phyloP scores from a whole-genome alignment of 2,888 invertebrate genomes.

The Tiliacea aurago region DNA sequence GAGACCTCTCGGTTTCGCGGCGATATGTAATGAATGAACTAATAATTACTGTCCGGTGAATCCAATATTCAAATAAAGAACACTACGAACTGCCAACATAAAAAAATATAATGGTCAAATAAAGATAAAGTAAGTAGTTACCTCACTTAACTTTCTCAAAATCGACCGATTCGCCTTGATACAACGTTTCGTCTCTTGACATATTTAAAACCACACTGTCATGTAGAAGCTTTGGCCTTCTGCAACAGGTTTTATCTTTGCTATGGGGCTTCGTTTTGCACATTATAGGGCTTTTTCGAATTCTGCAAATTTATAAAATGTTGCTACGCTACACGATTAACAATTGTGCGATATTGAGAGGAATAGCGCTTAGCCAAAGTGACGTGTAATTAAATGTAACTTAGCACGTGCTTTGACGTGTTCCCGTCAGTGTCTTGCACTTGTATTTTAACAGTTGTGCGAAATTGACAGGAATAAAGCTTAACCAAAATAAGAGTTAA shows the following conservation, averaged over 20 bases:
- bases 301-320: background rate
- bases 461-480: no score
- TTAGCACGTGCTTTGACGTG: no score
- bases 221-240: slow-evolving; percentile 27
- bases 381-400: no score
- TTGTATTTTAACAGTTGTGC: no score
- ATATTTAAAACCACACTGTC: slow-evolving; percentile 14
- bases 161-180: slow-evolving; percentile 39
- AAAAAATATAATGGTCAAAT: slow-evolving; percentile 25
- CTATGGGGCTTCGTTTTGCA: slow-evolving; percentile 7
- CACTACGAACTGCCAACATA: slow-evolving; percentile 3
- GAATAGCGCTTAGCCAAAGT: no score
- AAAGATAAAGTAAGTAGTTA: slow-evolving; percentile 7
- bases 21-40: no score
- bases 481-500: no score
- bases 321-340: no score
- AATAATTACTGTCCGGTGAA: no score
- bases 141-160: slow-evolving; percentile 32
- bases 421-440: no score
- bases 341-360: no score
- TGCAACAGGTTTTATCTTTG: slow-evolving; percentile 24
- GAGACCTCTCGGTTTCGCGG: no score
- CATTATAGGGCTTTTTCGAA: background rate
- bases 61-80: background rate
- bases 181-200: slow-evolving; percentile 33